phyloP scores from a whole-genome alignment of 1,140 invertebrate genomes.

The Danaus plexippus region DNA sequence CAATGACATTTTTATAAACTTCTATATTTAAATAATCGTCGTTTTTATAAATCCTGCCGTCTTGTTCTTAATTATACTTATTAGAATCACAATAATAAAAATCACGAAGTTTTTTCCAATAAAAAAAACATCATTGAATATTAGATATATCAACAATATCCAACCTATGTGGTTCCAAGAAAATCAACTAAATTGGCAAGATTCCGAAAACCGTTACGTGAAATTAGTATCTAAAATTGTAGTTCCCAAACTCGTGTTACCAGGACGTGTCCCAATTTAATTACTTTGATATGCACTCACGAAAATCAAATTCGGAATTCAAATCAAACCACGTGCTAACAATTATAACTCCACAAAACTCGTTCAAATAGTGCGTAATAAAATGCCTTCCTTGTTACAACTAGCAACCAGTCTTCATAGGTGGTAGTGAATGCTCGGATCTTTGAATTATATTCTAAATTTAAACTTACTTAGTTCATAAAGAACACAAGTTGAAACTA shows the following conservation, averaged over 20 bases:
- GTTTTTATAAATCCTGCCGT: too few relatives aligned
- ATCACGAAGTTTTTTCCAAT: too few relatives aligned
- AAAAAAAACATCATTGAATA: too few relatives aligned
- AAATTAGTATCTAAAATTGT: conserved; percentile 28
- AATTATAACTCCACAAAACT: conserved; percentile 37
- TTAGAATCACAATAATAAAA: too few relatives aligned
- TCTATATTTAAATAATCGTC: too few relatives aligned
- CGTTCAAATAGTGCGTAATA: conserved; percentile 2
- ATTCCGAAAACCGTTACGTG: conserved; percentile 31
- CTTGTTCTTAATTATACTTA: too few relatives aligned
- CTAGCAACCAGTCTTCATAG: conserved; percentile 1
- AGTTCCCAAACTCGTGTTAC: conserved; percentile 31
- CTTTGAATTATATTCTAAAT: too few relatives aligned
- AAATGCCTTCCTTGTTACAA: not conserved
- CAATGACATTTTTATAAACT: too few relatives aligned
- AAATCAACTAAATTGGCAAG: conserved; percentile 19
- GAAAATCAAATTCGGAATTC: conserved; percentile 41
- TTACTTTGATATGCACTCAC: conserved; percentile 44
- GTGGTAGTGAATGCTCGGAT: not conserved
- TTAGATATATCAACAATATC: too few relatives aligned
- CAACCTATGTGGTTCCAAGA: too few relatives aligned
- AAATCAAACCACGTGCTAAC: conserved; percentile 40
- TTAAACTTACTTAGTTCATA: not conserved
- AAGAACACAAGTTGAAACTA: too few relatives aligned
- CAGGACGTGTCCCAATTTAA: conserved; percentile 37